Percentiles rank a stretch among this genome's conserved stretches.
Conservation (phyloP, 2,113 vertebrate species). For the Fulica atra region DNA sequence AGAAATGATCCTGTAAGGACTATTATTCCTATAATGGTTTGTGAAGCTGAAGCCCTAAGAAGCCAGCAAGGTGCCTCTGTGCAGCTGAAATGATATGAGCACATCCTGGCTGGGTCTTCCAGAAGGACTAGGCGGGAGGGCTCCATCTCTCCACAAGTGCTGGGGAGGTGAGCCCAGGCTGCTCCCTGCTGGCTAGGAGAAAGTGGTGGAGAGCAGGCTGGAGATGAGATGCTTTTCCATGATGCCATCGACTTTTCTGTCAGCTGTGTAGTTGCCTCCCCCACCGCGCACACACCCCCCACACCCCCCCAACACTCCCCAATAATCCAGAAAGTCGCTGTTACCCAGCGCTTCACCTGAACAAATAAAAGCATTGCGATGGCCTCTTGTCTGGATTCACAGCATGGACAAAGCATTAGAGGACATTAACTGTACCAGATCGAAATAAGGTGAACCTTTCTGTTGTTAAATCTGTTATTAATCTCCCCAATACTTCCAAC, state of each 20-base stretch:
- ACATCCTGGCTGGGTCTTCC: background rate
- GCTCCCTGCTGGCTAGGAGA: background rate
- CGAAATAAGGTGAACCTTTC: slow-evolving; percentile 43
- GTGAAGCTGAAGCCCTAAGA: background rate
- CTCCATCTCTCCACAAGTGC: accelerated
- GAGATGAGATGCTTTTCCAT: accelerated
- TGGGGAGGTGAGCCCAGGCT: background rate
- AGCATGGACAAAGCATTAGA: slow-evolving; percentile 61
- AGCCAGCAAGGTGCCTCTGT: slow-evolving; percentile 32
- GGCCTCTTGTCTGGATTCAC: slow-evolving; percentile 42
- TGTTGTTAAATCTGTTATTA: slow-evolving; percentile 47
- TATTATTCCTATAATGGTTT: background rate
- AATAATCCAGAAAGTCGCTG: slow-evolving; percentile 19
- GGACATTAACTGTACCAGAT: slow-evolving; percentile 32
- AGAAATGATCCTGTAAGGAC: slow-evolving; percentile 33
- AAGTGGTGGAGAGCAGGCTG: background rate
- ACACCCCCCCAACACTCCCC: too few relatives aligned
- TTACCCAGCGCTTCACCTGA: background rate
- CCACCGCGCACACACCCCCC: too few relatives aligned
- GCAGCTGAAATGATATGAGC: background rate
- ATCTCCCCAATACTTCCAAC: slow-evolving; percentile 8
- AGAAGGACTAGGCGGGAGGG: background rate
- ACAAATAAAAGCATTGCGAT: slow-evolving; percentile 27
- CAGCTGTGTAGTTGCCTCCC: background rate
- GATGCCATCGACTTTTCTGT: slow-evolving; percentile 56